Base-by-base conservation (phyloP, 2,888 invertebrate genomes). In the Ophion costatus region DNA sequence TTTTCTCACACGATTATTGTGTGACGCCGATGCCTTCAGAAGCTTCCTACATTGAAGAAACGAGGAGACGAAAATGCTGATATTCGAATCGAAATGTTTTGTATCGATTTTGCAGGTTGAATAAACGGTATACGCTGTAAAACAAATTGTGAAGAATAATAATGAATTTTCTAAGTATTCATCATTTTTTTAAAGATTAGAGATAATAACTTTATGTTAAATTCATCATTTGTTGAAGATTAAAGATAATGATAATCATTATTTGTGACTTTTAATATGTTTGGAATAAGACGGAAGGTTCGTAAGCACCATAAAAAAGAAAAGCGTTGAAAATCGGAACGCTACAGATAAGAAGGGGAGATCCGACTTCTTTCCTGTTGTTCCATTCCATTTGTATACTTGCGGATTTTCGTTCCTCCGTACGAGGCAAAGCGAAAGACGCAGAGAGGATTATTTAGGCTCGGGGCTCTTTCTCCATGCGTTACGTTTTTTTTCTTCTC, bases 391-490 rank as follows among this genome's bases (percentile, higher is more conserved):
- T 63, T 1, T n/a, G 56, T 20, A 38, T 74, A 71, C 51, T 71
- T 38, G 20, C 33, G 24, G 0, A 63, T 61, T 24, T 10, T 63
- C 14, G 38, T 51, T 74, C 73, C 29, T 75, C 24, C 56, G 24
- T 33, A 56, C n/a, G 56, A 70, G 74, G 69, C 11, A 64, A 64
- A 76, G 20, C 51, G 59, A 57, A 77, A 81, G 57, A 63, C 78
- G 61, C 56, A 10, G 29, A 63, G 22, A 90, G 91, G 92, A 89
- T 92, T 91, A 11, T 63, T 57, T 64, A 83, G 67, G 74, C 66
- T 63, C 66, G 76, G 38, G 20, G 24, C n/a, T 57, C 67, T 76
- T 78, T n/a, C 51, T 78, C 51, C 56, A 51, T 69, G 75, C 20
- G 45, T 29, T 74, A 66, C 59, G 29, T 74, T 70, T 80, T 56